Conservation (phyloP, 2,888 invertebrate genomes). For the Mactromeris polynyma region DNA sequence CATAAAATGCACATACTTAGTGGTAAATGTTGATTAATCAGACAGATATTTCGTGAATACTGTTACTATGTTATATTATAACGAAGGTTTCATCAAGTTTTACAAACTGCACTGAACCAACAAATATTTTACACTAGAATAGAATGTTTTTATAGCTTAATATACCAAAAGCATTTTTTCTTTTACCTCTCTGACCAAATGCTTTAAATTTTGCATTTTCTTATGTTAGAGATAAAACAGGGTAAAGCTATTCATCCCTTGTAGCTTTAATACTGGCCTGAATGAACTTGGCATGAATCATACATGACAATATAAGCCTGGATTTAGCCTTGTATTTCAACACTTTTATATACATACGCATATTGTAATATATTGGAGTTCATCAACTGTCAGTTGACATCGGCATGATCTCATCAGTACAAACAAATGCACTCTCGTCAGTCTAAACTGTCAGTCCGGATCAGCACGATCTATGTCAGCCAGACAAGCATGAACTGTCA, state of each 20-base stretch:
- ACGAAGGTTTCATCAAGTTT: no score
- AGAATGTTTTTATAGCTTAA: neutral
- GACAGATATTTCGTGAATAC: no score
- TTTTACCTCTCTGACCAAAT: slow-evolving; percentile 15
- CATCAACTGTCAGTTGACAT: neutral
- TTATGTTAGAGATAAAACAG: slow-evolving; percentile 47
- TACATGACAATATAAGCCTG: neutral
- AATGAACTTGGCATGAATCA: neutral
- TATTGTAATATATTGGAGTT: neutral
- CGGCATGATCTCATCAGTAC: no score
- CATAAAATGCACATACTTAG: no score
- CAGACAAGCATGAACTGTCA: no score
- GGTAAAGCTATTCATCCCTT: neutral
- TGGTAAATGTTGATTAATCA: no score
- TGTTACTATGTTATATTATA: no score
- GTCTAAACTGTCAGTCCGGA: no score
- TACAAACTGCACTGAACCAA: no score
- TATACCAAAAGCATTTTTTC: slow-evolving; percentile 22
- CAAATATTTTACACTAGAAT: no score
- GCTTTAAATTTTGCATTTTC: slow-evolving; percentile 23
- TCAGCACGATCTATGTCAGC: no score
- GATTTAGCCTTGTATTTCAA: slow-evolving; percentile 6
- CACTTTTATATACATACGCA: neutral
- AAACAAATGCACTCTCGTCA: no score
- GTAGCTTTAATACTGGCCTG: neutral